phyloP scores from a whole-genome alignment of 2,797 vertebrate species.

The Mustela erminea region DNA sequence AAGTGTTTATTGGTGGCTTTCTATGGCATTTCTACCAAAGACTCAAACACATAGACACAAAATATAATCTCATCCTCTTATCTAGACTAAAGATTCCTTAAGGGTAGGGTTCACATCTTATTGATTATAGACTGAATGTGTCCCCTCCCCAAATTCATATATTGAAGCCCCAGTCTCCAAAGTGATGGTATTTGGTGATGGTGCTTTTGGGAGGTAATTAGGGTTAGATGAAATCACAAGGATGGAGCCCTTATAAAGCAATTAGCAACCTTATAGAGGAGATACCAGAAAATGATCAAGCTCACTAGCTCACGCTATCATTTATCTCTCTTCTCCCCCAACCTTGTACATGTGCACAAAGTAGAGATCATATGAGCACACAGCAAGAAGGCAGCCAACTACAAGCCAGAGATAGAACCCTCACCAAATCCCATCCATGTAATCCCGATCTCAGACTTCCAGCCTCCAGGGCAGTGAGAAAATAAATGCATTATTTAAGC shows the following conservation, averaged over 20 bases:
- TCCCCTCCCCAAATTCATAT: neutral
- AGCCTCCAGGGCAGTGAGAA: neutral
- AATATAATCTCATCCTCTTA: neutral
- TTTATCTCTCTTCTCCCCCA: neutral
- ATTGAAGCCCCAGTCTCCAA: neutral
- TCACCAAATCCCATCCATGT: neutral
- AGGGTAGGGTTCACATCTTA: neutral
- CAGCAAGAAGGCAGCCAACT: neutral
- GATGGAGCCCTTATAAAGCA: neutral
- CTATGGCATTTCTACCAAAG: neutral
- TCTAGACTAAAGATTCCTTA: neutral
- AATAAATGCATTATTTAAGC: neutral
- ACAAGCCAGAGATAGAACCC: neutral
- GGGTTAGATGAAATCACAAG: constrained; percentile 10
- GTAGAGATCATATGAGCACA: neutral
- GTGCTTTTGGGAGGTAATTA: neutral
- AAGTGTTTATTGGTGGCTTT: neutral
- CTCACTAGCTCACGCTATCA: neutral
- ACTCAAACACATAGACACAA: neutral
- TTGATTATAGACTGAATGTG: neutral
- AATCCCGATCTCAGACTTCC: neutral
- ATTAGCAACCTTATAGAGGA: neutral
- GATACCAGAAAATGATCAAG: neutral
- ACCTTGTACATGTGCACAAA: neutral
- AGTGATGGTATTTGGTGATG: neutral